phyloP scores from a whole-genome alignment of 2,113 vertebrate genomes.

The Steatornis caripensis region DNA sequence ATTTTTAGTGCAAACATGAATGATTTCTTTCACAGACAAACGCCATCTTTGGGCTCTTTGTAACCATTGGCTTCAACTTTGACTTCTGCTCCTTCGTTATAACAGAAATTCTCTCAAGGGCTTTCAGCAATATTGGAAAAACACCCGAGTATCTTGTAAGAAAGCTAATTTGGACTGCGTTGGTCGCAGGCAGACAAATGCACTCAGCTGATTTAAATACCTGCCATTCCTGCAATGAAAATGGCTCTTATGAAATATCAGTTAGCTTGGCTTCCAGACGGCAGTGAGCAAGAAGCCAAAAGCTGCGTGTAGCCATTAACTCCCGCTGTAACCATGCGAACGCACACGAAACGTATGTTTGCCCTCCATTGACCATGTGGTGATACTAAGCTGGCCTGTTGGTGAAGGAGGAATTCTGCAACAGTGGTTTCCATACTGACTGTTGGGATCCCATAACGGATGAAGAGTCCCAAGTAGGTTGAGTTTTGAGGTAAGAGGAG shows the following conservation, averaged over 20 bases:
- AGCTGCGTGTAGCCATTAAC: background rate
- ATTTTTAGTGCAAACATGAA: background rate
- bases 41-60: background rate
- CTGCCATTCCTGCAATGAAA: background rate
- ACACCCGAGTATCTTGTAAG: background rate
- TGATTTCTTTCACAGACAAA: background rate
- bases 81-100: background rate
- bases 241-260: background rate
- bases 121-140: background rate
- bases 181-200: background rate
- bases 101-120: background rate
- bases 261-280: background rate
- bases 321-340: background rate
- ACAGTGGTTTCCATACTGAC: background rate
- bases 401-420: background rate
- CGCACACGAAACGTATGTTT: background rate
- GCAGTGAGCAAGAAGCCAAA: background rate
- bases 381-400: background rate
- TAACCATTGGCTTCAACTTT: background rate
- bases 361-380: accelerated
- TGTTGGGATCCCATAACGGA: background rate
- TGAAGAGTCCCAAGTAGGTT: background rate
- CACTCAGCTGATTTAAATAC: background rate
- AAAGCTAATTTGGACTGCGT: background rate
- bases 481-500: background rate